phyloP scores from a whole-genome alignment of 2,113 vertebrate genomes.

The Willisornis vidua region DNA sequence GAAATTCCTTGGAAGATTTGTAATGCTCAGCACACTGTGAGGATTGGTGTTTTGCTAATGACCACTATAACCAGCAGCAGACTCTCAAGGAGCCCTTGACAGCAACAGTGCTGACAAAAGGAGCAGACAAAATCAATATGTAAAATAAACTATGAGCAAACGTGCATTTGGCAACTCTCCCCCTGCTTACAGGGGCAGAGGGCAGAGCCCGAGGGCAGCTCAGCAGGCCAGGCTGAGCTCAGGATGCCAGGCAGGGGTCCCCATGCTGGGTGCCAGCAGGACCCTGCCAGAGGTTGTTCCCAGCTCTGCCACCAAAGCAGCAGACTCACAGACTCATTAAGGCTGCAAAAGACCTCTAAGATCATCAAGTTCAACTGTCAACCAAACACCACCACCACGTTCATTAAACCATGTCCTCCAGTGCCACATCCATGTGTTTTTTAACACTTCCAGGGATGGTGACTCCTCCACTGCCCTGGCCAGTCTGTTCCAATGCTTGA shows the following conservation, averaged over 20 bases:
- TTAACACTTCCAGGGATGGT: background rate
- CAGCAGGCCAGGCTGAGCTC: accelerated
- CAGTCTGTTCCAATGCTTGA: background rate
- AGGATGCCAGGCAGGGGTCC: accelerated
- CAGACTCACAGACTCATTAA: background rate
- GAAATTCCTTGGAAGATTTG: background rate
- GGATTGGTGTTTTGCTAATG: background rate
- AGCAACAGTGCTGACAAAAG: background rate
- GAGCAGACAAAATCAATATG: background rate
- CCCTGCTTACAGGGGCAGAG: background rate
- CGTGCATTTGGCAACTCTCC: background rate
- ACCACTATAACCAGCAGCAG: background rate
- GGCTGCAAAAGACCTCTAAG: background rate
- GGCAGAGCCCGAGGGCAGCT: background rate
- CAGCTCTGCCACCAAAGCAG: background rate
- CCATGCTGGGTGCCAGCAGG: background rate
- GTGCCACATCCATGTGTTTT: background rate
- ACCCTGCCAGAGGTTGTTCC: background rate
- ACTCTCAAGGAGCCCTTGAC: background rate
- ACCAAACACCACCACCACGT: background rate
- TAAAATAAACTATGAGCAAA: background rate
- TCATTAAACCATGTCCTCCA: background rate
- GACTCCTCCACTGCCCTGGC: background rate
- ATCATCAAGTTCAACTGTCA: background rate
- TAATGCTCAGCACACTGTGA: background rate